phyloP scores from a whole-genome alignment of 2,888 invertebrate species.

The Pegoplata infirma region DNA sequence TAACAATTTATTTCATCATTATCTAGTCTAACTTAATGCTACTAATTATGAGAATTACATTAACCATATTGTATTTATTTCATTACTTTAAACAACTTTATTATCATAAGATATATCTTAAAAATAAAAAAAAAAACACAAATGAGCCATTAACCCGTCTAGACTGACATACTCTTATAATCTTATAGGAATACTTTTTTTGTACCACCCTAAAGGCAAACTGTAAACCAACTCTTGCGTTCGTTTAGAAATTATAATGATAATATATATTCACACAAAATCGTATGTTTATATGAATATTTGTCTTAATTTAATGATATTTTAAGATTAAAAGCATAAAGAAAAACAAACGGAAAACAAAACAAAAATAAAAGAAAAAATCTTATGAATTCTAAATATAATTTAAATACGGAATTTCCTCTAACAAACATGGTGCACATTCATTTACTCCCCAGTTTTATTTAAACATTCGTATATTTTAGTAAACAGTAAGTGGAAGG shows the following conservation, averaged over 20 bases:
- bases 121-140: conserved; percentile 3
- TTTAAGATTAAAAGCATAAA: conserved; percentile 28
- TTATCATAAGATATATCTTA: background rate
- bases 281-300: no score
- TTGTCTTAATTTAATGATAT: conserved; percentile 31
- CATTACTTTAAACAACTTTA: background rate
- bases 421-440: conserved; percentile 3
- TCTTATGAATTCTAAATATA: conserved; percentile 37
- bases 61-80: background rate
- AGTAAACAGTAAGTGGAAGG: no score
- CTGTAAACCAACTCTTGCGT: conserved; percentile 5
- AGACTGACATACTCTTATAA: conserved; percentile 24
- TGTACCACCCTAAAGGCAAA: conserved; percentile 21
- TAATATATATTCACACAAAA: background rate
- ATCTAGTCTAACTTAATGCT: conserved; percentile 10
- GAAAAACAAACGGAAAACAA: conserved; percentile 1
- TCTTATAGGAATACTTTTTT: background rate
- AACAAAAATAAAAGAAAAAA: conserved; percentile 7
- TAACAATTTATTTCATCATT: no score
- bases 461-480: no score
- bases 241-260: conserved; percentile 31
- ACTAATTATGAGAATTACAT: conserved; percentile 31
- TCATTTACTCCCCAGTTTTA: background rate
- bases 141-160: conserved; percentile 47
- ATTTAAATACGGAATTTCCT: conserved; percentile 44